Conservation (phyloP, 2,113 vertebrate species). For the Talpa occidentalis region DNA sequence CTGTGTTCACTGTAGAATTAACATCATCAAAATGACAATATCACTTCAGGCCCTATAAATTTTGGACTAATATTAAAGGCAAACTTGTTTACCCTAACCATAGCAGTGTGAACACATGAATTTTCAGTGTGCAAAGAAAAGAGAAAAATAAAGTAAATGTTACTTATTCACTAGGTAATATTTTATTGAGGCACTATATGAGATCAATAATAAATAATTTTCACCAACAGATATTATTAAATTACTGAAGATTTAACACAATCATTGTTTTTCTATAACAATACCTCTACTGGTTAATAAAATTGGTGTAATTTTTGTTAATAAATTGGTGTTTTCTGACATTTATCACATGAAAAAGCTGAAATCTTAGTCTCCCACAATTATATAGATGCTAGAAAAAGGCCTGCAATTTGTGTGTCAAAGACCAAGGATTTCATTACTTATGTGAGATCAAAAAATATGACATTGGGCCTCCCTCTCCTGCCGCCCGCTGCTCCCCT, state of each 20-base stretch:
- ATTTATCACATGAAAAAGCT: background rate
- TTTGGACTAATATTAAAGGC: background rate
- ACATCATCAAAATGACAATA: too few relatives aligned
- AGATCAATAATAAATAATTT: background rate
- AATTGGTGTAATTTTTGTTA: background rate
- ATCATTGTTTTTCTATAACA: background rate
- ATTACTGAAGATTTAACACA: background rate
- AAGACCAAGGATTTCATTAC: background rate
- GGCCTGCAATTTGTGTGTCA: background rate
- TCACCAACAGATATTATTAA: background rate
- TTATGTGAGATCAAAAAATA: background rate
- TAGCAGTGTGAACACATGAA: background rate
- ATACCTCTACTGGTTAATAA: background rate
- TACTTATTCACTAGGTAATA: background rate
- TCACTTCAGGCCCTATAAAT: background rate
- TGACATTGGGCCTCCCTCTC: too few relatives aligned
- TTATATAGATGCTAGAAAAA: background rate
- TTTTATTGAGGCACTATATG: background rate
- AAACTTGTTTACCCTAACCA: background rate
- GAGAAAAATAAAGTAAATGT: background rate
- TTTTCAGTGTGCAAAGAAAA: background rate
- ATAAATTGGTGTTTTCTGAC: background rate
- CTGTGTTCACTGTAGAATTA: too few relatives aligned
- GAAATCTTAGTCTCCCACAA: background rate
- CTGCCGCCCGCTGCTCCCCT: too few relatives aligned